A percentile compares a stretch with the other conserved stretches of the same genome.
These are phyloP conservation scores for Caenorhabditis sp. DNA, from an alignment of 2,888 invertebrate species.

Conservation along the genomic window DNA sequence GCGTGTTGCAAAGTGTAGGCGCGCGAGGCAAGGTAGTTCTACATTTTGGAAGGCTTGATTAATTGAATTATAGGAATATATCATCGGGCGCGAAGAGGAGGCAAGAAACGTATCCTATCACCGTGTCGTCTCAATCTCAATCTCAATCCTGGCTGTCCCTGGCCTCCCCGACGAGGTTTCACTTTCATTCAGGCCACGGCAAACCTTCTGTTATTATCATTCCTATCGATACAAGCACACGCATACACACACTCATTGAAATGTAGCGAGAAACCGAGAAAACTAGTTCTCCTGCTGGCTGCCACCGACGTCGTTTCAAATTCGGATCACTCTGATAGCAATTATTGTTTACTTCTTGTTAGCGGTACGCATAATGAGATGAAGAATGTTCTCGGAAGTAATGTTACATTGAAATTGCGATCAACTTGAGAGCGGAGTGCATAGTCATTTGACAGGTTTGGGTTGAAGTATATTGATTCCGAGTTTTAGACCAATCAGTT, in stretches of 20 bases:
- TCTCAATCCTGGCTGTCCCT: slow-evolving; percentile 40
- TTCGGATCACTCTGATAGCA: slow-evolving; percentile 47
- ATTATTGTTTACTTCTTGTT: slow-evolving; percentile 42
- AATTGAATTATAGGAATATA: slow-evolving; percentile 52
- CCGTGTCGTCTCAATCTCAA: slow-evolving; percentile 27
- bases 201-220: slow-evolving; percentile 48
- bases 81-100: slow-evolving; percentile 33
- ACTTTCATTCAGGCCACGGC: slow-evolving; percentile 33
- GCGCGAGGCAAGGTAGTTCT: neutral
- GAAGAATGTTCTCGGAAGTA: slow-evolving; percentile 32
- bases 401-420: neutral
- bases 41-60: slow-evolving; percentile 22
- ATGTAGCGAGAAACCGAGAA: slow-evolving; percentile 34
- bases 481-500: too few relatives aligned
- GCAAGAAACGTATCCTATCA: slow-evolving; percentile 48
- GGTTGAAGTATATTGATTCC: too few relatives aligned
- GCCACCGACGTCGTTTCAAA: slow-evolving; percentile 47
- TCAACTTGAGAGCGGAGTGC: too few relatives aligned
- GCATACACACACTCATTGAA: slow-evolving; percentile 27
- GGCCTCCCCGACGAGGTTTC: slow-evolving; percentile 40
- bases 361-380: slow-evolving; percentile 10
- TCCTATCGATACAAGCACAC: slow-evolving; percentile 27
- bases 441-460: too few relatives aligned
- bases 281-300: slow-evolving; percentile 43
- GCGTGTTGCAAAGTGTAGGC: neutral